A percentile compares a stretch with the other conserved stretches of the same genome.
phyloP scores from a whole-genome alignment of 2,797 vertebrate species.

The Myotis vivesi region DNA sequence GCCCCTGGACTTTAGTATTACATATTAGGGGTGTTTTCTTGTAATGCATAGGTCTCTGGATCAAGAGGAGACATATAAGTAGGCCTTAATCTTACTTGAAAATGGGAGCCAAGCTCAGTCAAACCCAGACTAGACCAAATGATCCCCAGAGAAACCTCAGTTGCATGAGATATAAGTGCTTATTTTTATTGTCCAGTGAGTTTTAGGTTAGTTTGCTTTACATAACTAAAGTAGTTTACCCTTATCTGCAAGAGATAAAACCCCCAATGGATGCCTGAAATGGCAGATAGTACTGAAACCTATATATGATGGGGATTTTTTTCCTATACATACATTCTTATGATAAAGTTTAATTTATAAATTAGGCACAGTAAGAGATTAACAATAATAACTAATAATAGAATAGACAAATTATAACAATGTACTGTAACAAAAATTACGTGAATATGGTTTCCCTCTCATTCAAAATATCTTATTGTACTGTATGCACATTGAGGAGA shows the following conservation, averaged over 20 bases:
- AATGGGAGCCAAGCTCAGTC: background rate
- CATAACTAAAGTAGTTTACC: background rate
- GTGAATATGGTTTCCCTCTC: background rate
- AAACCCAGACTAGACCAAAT: background rate
- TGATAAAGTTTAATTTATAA: background rate
- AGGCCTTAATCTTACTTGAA: background rate
- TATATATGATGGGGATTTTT: background rate
- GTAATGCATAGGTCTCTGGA: background rate
- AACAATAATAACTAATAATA: background rate
- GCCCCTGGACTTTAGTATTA: background rate
- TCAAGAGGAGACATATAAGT: background rate
- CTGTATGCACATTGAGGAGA: background rate
- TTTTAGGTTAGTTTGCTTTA: constrained; percentile 10
- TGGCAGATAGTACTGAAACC: background rate
- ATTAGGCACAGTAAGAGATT: background rate
- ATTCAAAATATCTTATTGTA: background rate
- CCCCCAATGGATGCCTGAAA: background rate
- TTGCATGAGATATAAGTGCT: background rate
- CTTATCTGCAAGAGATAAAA: background rate
- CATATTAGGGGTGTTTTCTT: background rate
- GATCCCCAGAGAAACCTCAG: background rate
- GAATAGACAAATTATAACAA: background rate
- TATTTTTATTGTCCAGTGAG: background rate
- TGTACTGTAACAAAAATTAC: background rate
- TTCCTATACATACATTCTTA: background rate